Percentiles rank a stretch among this genome's conserved stretches.
These are phyloP conservation scores for Brachionus sp. DNA, from an alignment of 1,140 invertebrate species.

Conservation along the genomic window DNA sequence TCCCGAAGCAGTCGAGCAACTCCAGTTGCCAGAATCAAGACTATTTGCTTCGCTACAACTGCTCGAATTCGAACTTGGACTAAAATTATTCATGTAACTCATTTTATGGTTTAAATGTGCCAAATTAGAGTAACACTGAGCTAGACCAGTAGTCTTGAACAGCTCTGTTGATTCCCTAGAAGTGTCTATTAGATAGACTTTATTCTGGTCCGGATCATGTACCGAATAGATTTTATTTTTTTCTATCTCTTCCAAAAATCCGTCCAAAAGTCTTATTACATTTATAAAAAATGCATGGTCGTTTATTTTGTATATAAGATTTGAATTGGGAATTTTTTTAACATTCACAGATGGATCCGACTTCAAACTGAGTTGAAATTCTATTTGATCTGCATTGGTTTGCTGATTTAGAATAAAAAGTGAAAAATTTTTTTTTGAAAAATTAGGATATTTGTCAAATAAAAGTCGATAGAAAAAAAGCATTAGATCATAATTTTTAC, in stretches of 20 bases:
- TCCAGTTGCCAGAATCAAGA: conserved; percentile 24
- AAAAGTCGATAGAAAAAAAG: conserved; percentile 42
- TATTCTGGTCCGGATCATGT: conserved; percentile 31
- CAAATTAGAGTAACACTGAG: not conserved
- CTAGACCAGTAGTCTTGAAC: conserved; percentile 5
- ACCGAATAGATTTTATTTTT: conserved; percentile 28
- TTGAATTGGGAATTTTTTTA: conserved; percentile 31
- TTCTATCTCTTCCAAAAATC: conserved; percentile 35
- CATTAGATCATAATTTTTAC: conserved; percentile 43
- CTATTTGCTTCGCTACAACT: conserved; percentile 36
- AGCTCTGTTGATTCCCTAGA: not conserved
- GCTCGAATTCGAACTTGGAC: conserved; percentile 18
- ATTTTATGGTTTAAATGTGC: not conserved
- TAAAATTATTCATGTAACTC: not conserved
- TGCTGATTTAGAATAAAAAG: conserved; percentile 13
- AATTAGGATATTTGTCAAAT: conserved; percentile 41
- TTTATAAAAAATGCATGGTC: not conserved
- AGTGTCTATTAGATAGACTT: conserved; percentile 33
- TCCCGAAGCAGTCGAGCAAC: conserved; percentile 7
- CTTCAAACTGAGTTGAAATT: conserved; percentile 33
- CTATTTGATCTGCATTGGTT: not conserved
- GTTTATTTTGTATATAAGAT: conserved; percentile 39
- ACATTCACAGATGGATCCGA: not conserved
- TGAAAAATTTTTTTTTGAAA: conserved; percentile 42
- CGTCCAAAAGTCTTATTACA: conserved; percentile 18